Conservation (phyloP, 2,888 invertebrate genomes). For the Caenorhabditis becei region DNA sequence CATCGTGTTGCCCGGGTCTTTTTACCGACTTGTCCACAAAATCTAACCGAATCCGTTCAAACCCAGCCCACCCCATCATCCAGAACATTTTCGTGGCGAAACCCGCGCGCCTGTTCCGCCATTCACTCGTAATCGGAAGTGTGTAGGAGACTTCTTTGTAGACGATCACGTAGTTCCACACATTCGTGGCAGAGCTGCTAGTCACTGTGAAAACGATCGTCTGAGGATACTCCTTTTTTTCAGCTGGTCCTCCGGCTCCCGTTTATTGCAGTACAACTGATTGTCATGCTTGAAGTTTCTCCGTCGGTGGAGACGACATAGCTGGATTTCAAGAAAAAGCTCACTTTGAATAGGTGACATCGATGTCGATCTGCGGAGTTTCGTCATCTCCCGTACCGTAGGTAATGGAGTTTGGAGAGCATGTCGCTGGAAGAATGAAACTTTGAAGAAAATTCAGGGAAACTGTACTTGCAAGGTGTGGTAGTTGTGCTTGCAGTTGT, state of each 20-base stretch:
- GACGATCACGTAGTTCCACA: slow-evolving; percentile 35
- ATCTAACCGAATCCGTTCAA: too few relatives aligned
- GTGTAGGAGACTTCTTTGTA: slow-evolving; percentile 41
- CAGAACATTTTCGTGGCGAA: not conserved
- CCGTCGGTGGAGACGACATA: slow-evolving; percentile 1
- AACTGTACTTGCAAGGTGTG: not conserved
- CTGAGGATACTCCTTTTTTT: slow-evolving; percentile 30
- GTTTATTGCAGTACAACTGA: slow-evolving; percentile 30
- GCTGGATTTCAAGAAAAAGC: not conserved
- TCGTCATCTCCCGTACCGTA: slow-evolving; percentile 15
- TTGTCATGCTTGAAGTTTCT: slow-evolving; percentile 9
- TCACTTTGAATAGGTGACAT: slow-evolving; percentile 31
- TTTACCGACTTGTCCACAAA: too few relatives aligned
- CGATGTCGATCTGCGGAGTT: slow-evolving; percentile 5
- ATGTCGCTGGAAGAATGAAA: slow-evolving; percentile 3
- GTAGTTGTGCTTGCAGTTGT: slow-evolving; percentile 9
- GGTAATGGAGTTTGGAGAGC: slow-evolving; percentile 3
- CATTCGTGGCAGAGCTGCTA: not conserved
- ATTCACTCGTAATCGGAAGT: slow-evolving; percentile 2
- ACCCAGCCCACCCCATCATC: not conserved
- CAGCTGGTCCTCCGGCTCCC: slow-evolving; percentile 29
- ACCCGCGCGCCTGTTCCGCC: slow-evolving; percentile 33
- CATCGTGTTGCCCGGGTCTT: too few relatives aligned
- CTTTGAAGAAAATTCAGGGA: not conserved
- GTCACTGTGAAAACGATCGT: slow-evolving; percentile 15